Conservation (phyloP, 1,140 invertebrate species). For the Odontomachus brunneus region DNA sequence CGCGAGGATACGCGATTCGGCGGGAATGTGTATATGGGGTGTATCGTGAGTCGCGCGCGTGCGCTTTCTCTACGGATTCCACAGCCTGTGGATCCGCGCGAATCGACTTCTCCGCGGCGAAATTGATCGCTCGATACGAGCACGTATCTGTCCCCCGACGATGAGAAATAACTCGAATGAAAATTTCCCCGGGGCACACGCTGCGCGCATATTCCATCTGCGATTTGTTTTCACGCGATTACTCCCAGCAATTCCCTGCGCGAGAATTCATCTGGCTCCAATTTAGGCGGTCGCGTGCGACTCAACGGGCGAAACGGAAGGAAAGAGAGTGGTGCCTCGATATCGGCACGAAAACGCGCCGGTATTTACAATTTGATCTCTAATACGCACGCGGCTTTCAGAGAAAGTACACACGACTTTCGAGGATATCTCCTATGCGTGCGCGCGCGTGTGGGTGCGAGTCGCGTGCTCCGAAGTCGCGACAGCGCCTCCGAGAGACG, state of each 20-base stretch:
- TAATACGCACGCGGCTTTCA: neutral
- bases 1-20: constrained; percentile 60
- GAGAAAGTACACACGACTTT: constrained; percentile 42
- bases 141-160: neutral
- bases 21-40: constrained; percentile 58
- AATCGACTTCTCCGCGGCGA: neutral
- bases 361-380: neutral
- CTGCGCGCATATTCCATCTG: no score
- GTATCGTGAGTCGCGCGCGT: constrained; percentile 24
- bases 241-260: no score
- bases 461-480: constrained; percentile 34
- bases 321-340: no score
- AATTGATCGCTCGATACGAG: neutral
- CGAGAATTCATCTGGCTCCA: no score
- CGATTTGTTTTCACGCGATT: no score
- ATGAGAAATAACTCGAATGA: no score
- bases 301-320: neutral
- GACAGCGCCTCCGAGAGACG: neutral
- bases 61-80: constrained; percentile 39
- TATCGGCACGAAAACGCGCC: neutral
- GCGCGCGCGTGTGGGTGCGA: neutral
- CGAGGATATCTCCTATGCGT: constrained; percentile 37
- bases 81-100: neutral
- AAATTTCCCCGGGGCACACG: no score
- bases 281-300: no score